These are phyloP conservation scores for Coptodon rendalli DNA, from an alignment of 2,113 vertebrate species.

Conservation along the genomic window DNA sequence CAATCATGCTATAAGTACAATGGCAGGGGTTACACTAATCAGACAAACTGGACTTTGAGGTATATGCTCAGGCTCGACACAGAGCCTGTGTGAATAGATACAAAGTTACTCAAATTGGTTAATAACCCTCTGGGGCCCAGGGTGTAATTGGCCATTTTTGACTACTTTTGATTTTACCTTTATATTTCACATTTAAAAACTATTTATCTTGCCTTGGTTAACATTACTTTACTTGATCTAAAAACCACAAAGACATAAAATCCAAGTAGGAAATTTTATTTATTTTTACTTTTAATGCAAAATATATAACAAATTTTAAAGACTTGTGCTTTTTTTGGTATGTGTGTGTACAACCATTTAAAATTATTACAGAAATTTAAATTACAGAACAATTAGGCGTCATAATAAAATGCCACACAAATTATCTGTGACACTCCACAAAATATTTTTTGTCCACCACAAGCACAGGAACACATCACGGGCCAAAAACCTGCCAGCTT, in stretches of 20 bases:
- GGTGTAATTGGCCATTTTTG: not conserved
- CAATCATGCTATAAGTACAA: not conserved
- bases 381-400: not conserved
- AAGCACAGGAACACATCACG: not conserved
- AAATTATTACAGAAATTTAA: not conserved
- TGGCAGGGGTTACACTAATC: not conserved
- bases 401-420: not conserved
- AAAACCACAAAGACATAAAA: not conserved
- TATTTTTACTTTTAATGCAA: not conserved
- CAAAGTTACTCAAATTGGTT: not conserved
- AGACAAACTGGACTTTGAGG: not conserved
- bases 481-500: not conserved
- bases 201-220: not conserved
- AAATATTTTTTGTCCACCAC: not conserved
- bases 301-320: not conserved
- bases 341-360: not conserved
- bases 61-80: not conserved
- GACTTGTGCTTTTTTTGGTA: not conserved
- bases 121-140: not conserved
- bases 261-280: rapidly evolving
- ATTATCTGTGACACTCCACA: not conserved
- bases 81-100: not conserved
- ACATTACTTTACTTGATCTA: not conserved
- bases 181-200: not conserved
- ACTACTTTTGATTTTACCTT: not conserved